Evolutionary conservation across 2,113 vertebrate genomes (phyloP), one percentile per base, ranked within the genome.

Genomic region (Xenus cinereus): DNA sequence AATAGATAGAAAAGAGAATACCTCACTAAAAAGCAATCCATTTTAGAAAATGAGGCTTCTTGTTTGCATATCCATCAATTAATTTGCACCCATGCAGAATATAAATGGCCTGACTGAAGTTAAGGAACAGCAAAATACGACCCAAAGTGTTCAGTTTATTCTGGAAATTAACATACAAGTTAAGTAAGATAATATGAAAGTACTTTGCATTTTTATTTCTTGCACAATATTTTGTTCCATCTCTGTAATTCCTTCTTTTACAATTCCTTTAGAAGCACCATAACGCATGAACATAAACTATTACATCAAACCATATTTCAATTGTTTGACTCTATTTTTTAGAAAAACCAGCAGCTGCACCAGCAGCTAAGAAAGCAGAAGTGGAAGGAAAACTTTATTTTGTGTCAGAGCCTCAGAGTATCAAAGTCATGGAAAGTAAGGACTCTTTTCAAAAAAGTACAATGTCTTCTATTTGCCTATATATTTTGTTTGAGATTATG

Each of bases 311-410:
- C 11, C 35, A 82, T 48, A 5, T 51, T 72, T 64, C 87, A 90
- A 94, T 84, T 95, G 8, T 81, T 85, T 93, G 45, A 50, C 68
- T 92, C 43, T 78, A 9, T 75, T 95, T 98, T 98, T 82, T 96
- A 99, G 99, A 99, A 97, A 99, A 99, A 98, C 77, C 98, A 41
- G 80, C 97, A 89, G 97, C 97, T 8, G 96, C 93, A 45, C 97
- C 98, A 90, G 93, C 96, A 88, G 98, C 97, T 37, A 98, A 98
- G 96, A 98, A 98, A 54, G 92, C 95, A 75, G 98, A 99, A 37
- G 97, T 98, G 78, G 98, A 99, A 57, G 99, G 99, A 71, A 99
- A 99, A 67, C 98, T 99, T 84, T 99, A 99, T 96, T 99, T 99
- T 69, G 98, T 99, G 11, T 98, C 99, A 95, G 99, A 99, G 93